phyloP scores from a whole-genome alignment of 35 echinoderm and acorn worm genomes.

The Ptychodera flava region DNA sequence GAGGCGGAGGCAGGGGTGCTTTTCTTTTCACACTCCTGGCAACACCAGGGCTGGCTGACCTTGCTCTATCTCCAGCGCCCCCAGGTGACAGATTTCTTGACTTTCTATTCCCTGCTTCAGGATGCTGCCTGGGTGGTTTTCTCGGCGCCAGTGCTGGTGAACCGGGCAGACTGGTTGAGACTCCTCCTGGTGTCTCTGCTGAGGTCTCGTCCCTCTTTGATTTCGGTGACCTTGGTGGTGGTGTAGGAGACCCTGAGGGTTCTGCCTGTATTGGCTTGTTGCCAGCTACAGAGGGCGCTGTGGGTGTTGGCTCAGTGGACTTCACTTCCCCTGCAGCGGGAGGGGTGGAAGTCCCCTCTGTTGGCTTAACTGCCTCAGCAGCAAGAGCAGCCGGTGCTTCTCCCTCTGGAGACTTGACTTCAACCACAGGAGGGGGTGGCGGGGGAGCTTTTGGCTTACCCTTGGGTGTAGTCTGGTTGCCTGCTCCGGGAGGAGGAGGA shows the following conservation, averaged over 20 bases:
- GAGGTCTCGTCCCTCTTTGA: background rate
- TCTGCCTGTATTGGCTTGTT: too few species aligned
- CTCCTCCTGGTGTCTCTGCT: background rate
- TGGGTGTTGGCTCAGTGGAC: too few species aligned
- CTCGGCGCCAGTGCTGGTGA: background rate
- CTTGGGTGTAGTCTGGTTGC: too few species aligned
- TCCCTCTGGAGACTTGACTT: background rate
- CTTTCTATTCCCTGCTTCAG: background rate
- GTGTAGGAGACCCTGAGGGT: too few species aligned
- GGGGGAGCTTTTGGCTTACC: too few species aligned
- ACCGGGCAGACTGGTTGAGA: background rate
- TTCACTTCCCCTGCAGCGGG: too few species aligned
- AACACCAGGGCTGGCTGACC: background rate
- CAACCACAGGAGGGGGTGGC: background rate
- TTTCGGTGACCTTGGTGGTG: background rate
- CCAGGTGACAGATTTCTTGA: conserved; percentile 16
- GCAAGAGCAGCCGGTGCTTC: background rate
- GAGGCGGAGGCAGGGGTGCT: conserved; percentile 57
- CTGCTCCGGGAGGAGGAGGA: background rate
- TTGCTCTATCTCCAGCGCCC: background rate
- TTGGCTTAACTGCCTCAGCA: too few species aligned
- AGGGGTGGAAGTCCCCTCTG: too few species aligned
- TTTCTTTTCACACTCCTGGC: conserved; percentile 23
- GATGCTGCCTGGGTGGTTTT: background rate
- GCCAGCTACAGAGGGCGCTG: too few species aligned